Evolutionary conservation across 2,888 invertebrate species (phyloP).

Genomic region (Creontiades dilutus): DNA sequence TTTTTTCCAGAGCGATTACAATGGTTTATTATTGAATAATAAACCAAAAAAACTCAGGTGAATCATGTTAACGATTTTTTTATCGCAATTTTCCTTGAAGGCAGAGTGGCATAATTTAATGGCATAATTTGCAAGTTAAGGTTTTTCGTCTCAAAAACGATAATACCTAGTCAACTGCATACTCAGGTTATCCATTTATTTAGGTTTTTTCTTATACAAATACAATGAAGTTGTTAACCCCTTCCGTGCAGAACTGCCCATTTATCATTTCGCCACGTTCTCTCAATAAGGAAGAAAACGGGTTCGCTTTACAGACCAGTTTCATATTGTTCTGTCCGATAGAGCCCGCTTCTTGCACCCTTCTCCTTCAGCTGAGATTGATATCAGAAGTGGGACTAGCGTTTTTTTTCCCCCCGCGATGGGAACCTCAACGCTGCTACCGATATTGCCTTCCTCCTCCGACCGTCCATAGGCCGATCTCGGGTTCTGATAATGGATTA

Average conservation of each 20-base stretch:
- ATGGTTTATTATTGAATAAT: too few relatives aligned
- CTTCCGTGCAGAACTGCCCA: not conserved
- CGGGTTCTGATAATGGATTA: not conserved
- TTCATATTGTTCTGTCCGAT: conserved; percentile 28
- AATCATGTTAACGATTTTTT: too few relatives aligned
- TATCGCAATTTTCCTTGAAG: too few relatives aligned
- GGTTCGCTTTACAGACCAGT: conserved; percentile 14
- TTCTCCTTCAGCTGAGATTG: conserved; percentile 1
- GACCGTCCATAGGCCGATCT: not conserved
- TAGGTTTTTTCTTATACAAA: not conserved
- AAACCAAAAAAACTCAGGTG: too few relatives aligned
- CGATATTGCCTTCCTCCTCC: not conserved
- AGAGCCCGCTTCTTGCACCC: not conserved
- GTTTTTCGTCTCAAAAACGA: too few relatives aligned
- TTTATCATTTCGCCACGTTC: conserved; percentile 27
- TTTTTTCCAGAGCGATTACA: too few relatives aligned
- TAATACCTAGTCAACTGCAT: too few relatives aligned
- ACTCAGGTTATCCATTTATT: too few relatives aligned
- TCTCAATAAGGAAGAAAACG: conserved; percentile 25
- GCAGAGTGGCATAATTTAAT: too few relatives aligned
- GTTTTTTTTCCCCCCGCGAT: not conserved
- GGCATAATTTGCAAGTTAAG: too few relatives aligned
- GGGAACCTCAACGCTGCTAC: not conserved
- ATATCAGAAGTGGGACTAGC: conserved; percentile 17
- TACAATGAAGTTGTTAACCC: not conserved